Evolutionary conservation across 2,888 invertebrate species (phyloP).

Genomic region (Eupithecia dodoneata): DNA sequence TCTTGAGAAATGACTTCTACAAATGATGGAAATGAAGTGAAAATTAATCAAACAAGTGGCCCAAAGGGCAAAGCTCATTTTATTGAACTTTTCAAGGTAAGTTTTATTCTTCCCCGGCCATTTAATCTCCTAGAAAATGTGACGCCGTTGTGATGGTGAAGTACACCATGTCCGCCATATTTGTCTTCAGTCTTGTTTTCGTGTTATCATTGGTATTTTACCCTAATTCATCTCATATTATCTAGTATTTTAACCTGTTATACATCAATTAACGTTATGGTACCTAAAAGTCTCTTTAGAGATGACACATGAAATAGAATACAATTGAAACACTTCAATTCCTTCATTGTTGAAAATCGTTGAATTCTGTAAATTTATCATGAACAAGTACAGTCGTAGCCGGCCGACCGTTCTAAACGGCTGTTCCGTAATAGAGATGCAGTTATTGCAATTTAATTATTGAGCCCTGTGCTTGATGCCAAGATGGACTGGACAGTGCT

Average conservation of each 20-base stretch:
- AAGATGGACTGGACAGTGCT: constrained; percentile 2
- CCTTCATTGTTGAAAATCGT: constrained; percentile 14
- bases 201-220: constrained; percentile 57
- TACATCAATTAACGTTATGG: too few species aligned
- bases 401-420: neutral
- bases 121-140: constrained; percentile 52
- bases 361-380: constrained; percentile 33
- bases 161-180: constrained; percentile 82
- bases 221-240: constrained; percentile 39
- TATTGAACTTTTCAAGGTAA: constrained; percentile 81
- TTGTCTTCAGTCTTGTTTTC: constrained; percentile 81
- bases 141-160: constrained; percentile 78
- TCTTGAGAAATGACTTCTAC: constrained; percentile 84
- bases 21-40: constrained; percentile 84
- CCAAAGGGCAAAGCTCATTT: constrained; percentile 79
- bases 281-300: neutral
- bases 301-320: neutral
- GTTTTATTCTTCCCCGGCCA: constrained; percentile 60
- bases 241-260: neutral
- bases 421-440: neutral
- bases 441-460: neutral
- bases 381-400: constrained; percentile 8
- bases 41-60: constrained; percentile 78
- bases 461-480: neutral
- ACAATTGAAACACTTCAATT: neutral